Conservation (phyloP, 1,140 invertebrate genomes). For the Rhagoletis zephyria region DNA sequence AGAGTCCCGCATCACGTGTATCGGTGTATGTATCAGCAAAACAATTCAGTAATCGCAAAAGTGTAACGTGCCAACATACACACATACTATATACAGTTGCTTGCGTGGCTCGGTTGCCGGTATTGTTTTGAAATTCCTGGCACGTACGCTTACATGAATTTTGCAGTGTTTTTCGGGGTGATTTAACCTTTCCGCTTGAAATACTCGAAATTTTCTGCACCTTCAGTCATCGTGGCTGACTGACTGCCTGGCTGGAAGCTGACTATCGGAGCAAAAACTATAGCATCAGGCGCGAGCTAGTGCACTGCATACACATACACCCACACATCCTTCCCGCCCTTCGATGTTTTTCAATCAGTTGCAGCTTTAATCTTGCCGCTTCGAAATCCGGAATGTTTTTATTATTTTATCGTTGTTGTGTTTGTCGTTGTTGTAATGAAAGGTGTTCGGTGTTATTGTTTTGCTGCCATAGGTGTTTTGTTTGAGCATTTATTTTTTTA, state of each 20-base stretch:
- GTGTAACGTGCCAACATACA: not conserved
- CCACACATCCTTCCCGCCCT: not conserved
- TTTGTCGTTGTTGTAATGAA: not conserved
- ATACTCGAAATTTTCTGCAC: constrained; percentile 10
- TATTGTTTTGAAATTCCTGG: not conserved
- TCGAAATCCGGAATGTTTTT: not conserved
- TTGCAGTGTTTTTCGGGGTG: constrained; percentile 44
- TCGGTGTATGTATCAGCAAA: not conserved
- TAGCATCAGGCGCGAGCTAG: not conserved
- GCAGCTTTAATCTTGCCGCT: constrained; percentile 16
- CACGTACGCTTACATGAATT: constrained; percentile 52
- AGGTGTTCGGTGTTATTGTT: not conserved
- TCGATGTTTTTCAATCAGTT: not conserved
- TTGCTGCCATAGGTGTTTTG: not conserved
- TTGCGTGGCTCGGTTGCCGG: not conserved
- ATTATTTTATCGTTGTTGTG: not conserved
- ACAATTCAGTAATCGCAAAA: no score
- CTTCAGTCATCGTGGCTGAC: not conserved
- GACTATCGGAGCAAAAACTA: not conserved
- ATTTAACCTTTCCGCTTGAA: constrained; percentile 46
- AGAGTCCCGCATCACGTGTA: not conserved
- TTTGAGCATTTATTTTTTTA: not conserved
- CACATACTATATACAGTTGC: not conserved
- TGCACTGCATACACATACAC: not conserved
- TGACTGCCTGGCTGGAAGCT: not conserved